Percentiles rank a stretch among this genome's conserved stretches.
Evolutionary conservation across 2,888 invertebrate genomes (phyloP).

Genomic region (Malachius bipustulatus): DNA sequence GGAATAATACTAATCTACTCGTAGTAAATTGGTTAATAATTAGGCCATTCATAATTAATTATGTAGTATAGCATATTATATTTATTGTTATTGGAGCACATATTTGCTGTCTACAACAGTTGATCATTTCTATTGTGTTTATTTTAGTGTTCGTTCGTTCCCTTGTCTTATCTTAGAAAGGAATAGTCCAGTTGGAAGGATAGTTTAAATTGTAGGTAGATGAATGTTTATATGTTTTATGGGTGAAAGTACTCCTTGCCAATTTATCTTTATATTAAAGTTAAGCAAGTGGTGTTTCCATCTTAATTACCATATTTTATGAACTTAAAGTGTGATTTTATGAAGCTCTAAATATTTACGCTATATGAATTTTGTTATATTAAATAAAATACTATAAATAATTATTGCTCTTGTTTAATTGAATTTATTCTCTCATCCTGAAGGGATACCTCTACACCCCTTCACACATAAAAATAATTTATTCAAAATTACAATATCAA

Average conservation of each 20-base stretch:
- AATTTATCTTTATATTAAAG: constrained; percentile 16
- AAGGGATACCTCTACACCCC: no score
- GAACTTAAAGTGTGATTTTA: constrained; percentile 27
- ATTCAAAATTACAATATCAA: no score
- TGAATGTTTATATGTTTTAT: constrained; percentile 24
- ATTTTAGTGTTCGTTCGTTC: constrained; percentile 1
- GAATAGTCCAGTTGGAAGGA: not conserved
- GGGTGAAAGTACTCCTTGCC: constrained; percentile 1
- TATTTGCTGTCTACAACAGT: not conserved
- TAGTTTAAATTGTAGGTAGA: constrained; percentile 21
- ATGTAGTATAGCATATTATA: not conserved
- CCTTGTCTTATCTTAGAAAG: not conserved
- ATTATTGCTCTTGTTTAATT: no score
- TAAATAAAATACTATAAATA: constrained; percentile 17
- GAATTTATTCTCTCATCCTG: no score
- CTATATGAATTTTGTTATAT: constrained; percentile 30
- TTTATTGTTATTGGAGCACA: not conserved
- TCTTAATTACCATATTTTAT: constrained; percentile 19
- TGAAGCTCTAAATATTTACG: constrained; percentile 29
- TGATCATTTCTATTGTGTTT: not conserved
- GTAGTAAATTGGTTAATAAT: no score
- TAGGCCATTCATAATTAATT: no score
- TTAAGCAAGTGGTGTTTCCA: constrained; percentile 18
- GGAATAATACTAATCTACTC: no score
- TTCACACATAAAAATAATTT: no score